Conservation (phyloP, 2,113 vertebrate genomes). For the Ceratotherium simum region DNA sequence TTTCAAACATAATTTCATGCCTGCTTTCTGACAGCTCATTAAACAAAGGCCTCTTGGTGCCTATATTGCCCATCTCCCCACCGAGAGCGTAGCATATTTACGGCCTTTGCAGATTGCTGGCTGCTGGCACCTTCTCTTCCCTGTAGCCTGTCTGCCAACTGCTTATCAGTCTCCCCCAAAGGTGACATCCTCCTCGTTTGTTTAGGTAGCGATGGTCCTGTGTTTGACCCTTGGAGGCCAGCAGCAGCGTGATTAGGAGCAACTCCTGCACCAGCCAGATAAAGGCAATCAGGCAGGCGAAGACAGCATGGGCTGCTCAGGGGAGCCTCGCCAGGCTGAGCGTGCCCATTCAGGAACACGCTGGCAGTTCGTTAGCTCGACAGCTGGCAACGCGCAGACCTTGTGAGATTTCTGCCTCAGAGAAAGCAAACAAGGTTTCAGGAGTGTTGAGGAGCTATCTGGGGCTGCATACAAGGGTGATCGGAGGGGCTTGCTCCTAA, state of each 20-base stretch:
- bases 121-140: constrained; percentile 89
- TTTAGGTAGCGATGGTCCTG: constrained; percentile 88
- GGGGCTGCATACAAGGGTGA: constrained; percentile 82
- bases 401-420: constrained; percentile 88
- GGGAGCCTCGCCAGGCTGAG: constrained; percentile 87
- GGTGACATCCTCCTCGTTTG: constrained; percentile 90
- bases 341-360: constrained; percentile 85
- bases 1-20: constrained; percentile 91
- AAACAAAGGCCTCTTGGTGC: constrained; percentile 92
- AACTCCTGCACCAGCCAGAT: constrained; percentile 90
- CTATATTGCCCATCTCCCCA: constrained; percentile 89
- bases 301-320: constrained; percentile 85
- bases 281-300: constrained; percentile 87
- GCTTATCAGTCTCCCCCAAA: constrained; percentile 89
- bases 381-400: constrained; percentile 89
- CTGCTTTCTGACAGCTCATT: constrained; percentile 93
- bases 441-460: constrained; percentile 84
- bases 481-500: constrained; percentile 85
- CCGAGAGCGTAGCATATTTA: constrained; percentile 91
- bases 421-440: constrained; percentile 89
- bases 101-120: constrained; percentile 89
- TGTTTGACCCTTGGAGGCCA: constrained; percentile 90
- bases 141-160: constrained; percentile 90
- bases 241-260: constrained; percentile 89
- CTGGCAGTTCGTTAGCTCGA: constrained; percentile 89